phyloP scores from a whole-genome alignment of 2,797 vertebrate species.

The Protonibea diacanthus region DNA sequence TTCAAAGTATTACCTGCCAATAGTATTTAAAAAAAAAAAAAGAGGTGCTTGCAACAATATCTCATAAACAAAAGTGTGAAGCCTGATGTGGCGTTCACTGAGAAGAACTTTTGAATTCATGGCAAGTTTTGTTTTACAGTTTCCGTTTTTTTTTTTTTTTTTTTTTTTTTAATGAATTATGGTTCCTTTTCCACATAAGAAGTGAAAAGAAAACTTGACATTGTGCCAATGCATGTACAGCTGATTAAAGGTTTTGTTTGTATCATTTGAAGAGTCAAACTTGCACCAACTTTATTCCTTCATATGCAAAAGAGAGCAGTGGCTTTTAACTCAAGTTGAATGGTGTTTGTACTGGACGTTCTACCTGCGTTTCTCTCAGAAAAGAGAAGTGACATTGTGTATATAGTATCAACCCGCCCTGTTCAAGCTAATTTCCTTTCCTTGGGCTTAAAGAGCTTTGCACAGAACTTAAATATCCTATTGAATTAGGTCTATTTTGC shows the following conservation, averaged over 20 bases:
- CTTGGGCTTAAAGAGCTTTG: constrained; percentile 19
- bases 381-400: constrained; percentile 21
- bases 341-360: background rate
- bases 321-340: background rate
- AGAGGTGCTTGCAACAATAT: constrained; percentile 35
- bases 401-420: constrained; percentile 22
- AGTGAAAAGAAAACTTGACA: constrained; percentile 39
- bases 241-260: constrained; percentile 68
- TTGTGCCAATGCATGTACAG: constrained; percentile 75
- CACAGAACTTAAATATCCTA: constrained; percentile 28
- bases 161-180: constrained; percentile 56
- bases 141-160: constrained; percentile 27
- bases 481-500: constrained; percentile 35
- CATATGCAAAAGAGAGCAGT: background rate
- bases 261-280: constrained; percentile 44
- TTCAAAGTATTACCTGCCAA: constrained; percentile 55
- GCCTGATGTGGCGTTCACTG: constrained; percentile 1
- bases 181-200: constrained; percentile 45
- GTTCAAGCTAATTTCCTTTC: constrained; percentile 35
- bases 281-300: constrained; percentile 3
- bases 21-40: constrained; percentile 45
- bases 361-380: background rate
- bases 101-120: constrained; percentile 17
- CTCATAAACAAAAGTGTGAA: constrained; percentile 28
- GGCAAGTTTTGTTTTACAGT: constrained; percentile 10